Conservation (phyloP, 2,113 vertebrate genomes). For the Collichthys lucidus region DNA sequence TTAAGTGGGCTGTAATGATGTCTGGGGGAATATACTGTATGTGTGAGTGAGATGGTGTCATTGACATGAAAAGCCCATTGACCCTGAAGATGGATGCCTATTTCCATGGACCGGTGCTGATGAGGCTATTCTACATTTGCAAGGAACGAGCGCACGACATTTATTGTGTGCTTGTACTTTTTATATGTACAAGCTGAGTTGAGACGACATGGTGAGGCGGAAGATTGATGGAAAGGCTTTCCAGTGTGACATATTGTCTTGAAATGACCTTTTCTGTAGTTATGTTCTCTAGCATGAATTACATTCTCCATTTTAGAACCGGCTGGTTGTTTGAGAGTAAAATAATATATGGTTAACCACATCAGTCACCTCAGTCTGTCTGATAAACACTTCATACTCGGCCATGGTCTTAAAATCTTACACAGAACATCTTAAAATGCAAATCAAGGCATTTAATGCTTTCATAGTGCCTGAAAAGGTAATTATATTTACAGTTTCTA, state of each 20-base stretch:
- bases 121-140: slow-evolving; percentile 10
- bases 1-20: slow-evolving; percentile 32
- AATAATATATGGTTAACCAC: slow-evolving; percentile 23
- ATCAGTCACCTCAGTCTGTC: not conserved
- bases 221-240: slow-evolving; percentile 49
- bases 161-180: not conserved
- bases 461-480: slow-evolving; percentile 2
- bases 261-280: not conserved
- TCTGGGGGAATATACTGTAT: slow-evolving; percentile 9
- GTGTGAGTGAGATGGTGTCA: slow-evolving; percentile 34
- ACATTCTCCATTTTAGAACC: slow-evolving; percentile 22
- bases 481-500: not conserved
- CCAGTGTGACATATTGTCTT: slow-evolving; percentile 42
- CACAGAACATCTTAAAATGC: not conserved
- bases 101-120: slow-evolving; percentile 9
- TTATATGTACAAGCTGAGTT: not conserved
- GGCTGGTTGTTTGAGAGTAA: slow-evolving; percentile 49
- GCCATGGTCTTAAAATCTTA: not conserved
- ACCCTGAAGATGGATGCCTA: slow-evolving; percentile 35
- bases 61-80: slow-evolving; percentile 43
- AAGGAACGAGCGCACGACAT: not conserved
- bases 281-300: slow-evolving; percentile 10
- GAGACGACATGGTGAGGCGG: not conserved
- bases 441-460: not conserved
- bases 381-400: not conserved